These are phyloP conservation scores for Heliconius hermathena DNA, from an alignment of 1,140 invertebrate species.

Conservation along the genomic window DNA sequence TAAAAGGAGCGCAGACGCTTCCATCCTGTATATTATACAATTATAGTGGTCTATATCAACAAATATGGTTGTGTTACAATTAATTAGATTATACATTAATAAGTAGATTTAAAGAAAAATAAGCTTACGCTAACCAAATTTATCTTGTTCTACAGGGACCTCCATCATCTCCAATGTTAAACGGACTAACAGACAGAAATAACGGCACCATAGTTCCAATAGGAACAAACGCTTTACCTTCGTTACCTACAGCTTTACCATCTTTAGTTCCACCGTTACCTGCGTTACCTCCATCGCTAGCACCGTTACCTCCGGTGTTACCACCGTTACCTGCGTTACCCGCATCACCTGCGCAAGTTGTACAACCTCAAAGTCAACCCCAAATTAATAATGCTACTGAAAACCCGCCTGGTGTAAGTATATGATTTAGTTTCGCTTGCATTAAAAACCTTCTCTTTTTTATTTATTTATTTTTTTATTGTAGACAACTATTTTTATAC, in stretches of 20 bases:
- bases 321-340: neutral
- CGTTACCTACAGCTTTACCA: neutral
- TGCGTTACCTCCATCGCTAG: neutral
- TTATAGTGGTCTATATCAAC: neutral
- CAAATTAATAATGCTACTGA: conserved; percentile 23
- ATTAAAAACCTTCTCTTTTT: neutral
- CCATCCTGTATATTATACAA: neutral
- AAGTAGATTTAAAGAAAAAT: no score
- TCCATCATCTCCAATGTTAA: conserved; percentile 31
- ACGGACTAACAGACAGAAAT: conserved; percentile 33
- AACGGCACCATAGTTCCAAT: conserved; percentile 21
- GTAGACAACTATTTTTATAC: no score
- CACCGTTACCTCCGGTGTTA: neutral
- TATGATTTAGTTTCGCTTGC: neutral
- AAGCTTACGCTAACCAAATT: neutral
- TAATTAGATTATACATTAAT: no score
- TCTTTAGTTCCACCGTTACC: neutral
- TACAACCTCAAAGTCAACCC: neutral
- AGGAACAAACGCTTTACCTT: neutral
- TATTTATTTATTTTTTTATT: no score
- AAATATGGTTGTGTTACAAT: no score
- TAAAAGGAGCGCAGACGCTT: no score
- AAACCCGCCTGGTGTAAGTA: conserved; percentile 46
- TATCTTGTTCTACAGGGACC: conserved; percentile 20
- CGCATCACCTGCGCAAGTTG: neutral